Evolutionary conservation across 2,113 vertebrate species (phyloP).

Genomic region (Rhabdornis inornatus): DNA sequence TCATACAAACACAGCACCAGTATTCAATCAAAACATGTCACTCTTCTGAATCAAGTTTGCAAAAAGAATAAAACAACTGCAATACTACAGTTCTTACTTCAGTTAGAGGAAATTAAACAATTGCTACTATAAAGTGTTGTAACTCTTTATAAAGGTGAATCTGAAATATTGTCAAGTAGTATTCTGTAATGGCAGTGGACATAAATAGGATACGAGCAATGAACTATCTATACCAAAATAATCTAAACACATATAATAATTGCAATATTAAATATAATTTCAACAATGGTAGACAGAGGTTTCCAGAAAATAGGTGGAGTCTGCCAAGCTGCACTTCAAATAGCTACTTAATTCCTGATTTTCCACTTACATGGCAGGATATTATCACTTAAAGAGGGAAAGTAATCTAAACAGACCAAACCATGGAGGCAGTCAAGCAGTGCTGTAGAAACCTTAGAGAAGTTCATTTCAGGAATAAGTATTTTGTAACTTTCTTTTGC

Average conservation of each 20-base stretch:
- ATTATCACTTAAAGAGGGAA: not conserved
- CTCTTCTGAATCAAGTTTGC: not conserved
- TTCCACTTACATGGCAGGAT: not conserved
- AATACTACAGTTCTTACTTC: not conserved
- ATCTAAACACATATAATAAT: not conserved
- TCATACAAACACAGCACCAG: not conserved
- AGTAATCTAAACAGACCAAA: not conserved
- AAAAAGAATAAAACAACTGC: not conserved
- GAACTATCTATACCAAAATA: not conserved
- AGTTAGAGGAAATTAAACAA: not conserved
- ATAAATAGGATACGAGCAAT: not conserved
- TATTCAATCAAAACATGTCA: not conserved
- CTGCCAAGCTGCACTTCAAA: not conserved
- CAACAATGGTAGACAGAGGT: not conserved
- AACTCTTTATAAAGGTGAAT: not conserved
- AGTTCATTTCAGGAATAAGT: not conserved
- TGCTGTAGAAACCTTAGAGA: not conserved
- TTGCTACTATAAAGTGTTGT: not conserved
- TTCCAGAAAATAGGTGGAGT: not conserved
- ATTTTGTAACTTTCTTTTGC: not conserved
- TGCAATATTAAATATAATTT: not conserved
- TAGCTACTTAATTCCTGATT: not conserved
- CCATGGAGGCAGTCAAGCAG: not conserved
- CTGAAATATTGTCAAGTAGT: not conserved
- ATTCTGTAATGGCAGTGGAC: not conserved